These are phyloP conservation scores for Gallinago paraguaiae DNA, from an alignment of 2,113 vertebrate genomes.

Conservation along the genomic window DNA sequence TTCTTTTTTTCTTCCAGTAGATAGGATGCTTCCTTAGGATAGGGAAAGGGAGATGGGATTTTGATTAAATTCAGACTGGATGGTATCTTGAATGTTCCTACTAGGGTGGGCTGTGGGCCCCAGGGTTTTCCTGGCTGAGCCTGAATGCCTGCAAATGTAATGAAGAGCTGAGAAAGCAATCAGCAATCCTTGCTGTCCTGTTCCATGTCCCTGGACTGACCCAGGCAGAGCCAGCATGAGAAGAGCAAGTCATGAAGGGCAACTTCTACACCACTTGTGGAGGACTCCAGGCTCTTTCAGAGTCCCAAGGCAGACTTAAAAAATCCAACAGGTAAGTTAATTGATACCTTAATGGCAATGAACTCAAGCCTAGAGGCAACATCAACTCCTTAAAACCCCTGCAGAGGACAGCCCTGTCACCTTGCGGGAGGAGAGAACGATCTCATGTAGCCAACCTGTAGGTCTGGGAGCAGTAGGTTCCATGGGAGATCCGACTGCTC, in stretches of 20 bases:
- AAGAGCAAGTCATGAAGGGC: background rate
- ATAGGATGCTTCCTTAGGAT: background rate
- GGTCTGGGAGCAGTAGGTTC: background rate
- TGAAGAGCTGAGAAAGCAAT: background rate
- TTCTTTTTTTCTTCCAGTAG: background rate
- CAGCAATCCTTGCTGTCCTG: background rate
- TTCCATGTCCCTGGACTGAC: accelerated
- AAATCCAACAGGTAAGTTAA: background rate
- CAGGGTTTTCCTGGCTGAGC: background rate
- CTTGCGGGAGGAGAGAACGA: background rate
- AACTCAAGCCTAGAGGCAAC: background rate
- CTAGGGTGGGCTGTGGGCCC: background rate
- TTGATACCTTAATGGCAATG: background rate
- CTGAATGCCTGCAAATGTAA: background rate
- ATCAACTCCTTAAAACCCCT: background rate
- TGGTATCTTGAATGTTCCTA: background rate
- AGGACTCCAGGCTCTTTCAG: background rate
- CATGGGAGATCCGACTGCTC: accelerated
- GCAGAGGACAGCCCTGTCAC: background rate
- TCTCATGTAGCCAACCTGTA: accelerated
- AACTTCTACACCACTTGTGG: accelerated
- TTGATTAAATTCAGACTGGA: background rate
- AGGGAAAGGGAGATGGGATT: background rate
- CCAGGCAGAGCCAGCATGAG: background rate
- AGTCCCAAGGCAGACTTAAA: background rate